Percentiles rank a stretch among this genome's conserved stretches.
Conservation (phyloP, 2,888 invertebrate species). For the Tenthredo scrophulariae region DNA sequence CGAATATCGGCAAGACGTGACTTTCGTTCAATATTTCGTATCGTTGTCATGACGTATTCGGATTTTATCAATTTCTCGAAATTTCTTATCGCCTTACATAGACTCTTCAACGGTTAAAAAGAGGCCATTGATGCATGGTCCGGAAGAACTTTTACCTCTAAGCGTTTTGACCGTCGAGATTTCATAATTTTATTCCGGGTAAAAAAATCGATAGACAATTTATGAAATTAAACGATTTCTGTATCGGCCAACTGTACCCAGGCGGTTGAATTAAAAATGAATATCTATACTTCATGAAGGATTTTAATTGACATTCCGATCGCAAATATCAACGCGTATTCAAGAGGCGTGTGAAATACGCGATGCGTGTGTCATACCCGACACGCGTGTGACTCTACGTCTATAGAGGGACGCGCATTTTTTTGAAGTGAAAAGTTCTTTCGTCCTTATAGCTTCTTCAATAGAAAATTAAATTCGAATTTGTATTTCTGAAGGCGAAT, state of each 20-base stretch:
- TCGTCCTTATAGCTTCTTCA: too few species aligned
- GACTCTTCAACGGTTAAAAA: neutral
- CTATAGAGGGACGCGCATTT: neutral
- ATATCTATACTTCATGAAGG: neutral
- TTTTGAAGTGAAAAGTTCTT: neutral
- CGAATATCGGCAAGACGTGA: neutral
- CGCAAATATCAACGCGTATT: constrained; percentile 7
- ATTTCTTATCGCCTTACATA: neutral
- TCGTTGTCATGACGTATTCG: neutral
- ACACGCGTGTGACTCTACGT: constrained; percentile 33
- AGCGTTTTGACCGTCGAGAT: neutral
- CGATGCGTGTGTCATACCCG: constrained; percentile 38
- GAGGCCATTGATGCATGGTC: neutral
- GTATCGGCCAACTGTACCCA: neutral
- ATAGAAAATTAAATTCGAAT: neutral
- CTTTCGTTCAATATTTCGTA: neutral
- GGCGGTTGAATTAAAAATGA: neutral
- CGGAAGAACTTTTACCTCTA: neutral
- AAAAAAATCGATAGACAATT: neutral
- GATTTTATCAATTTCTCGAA: neutral
- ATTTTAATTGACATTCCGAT: constrained; percentile 14
- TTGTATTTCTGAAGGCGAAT: neutral
- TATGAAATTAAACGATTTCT: neutral
- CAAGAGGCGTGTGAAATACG: constrained; percentile 17
- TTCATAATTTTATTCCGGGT: neutral